A percentile compares a stretch with the other conserved stretches of the same genome.
phyloP scores from a whole-genome alignment of 1,140 invertebrate genomes.

The Drosophila oshimai region DNA sequence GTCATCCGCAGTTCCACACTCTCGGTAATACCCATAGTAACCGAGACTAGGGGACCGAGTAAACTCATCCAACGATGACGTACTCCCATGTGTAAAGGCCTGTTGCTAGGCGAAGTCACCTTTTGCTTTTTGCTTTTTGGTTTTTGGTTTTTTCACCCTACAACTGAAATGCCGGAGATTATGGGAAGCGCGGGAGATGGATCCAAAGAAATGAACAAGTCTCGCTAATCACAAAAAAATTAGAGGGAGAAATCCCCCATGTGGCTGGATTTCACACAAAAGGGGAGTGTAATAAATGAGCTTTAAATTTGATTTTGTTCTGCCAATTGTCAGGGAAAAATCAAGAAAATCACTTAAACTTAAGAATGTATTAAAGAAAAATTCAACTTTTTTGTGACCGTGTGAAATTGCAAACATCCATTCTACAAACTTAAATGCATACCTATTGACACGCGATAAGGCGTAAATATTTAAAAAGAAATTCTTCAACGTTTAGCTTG shows the following conservation, averaged over 20 bases:
- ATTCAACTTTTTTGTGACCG: neutral
- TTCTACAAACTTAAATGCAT: neutral
- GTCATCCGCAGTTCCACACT: conserved; percentile 25
- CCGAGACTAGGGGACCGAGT: conserved; percentile 3
- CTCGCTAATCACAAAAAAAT: neutral
- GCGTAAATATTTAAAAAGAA: neutral
- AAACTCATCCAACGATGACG: conserved; percentile 22
- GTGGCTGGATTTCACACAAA: neutral
- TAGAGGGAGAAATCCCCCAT: neutral
- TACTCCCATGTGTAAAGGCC: conserved; percentile 10
- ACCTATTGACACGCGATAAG: neutral
- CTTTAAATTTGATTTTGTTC: neutral
- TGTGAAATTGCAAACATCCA: neutral
- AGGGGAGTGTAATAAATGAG: neutral
- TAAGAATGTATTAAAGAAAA: too few species aligned
- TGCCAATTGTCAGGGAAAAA: neutral
- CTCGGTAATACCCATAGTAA: conserved; percentile 43
- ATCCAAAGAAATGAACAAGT: conserved; percentile 1
- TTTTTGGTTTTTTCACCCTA: neutral
- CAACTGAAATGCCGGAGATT: neutral
- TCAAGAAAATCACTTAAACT: too few species aligned
- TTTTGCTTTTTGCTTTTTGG: neutral
- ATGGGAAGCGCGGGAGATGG: neutral
- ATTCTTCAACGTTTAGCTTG: neutral
- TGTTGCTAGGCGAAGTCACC: conserved; percentile 28